Conservation (phyloP, 2,888 invertebrate genomes). For the Cosmopolites sordidus region DNA sequence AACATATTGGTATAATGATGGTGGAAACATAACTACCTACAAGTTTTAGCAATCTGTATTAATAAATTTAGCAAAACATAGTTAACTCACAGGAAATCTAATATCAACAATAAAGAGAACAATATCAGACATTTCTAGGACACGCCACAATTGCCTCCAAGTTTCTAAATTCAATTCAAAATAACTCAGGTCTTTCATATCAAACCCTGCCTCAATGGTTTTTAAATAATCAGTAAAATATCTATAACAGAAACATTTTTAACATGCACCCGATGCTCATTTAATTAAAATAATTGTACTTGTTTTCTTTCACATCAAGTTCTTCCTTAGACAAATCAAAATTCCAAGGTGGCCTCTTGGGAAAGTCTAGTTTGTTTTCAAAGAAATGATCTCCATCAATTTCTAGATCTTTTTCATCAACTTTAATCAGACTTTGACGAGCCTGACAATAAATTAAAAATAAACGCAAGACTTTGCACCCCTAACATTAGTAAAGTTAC, state of each 20-base stretch:
- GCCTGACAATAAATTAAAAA: constrained; percentile 44
- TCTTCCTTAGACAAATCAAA: constrained; percentile 64
- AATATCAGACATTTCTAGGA: constrained; percentile 90
- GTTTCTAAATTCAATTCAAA: constrained; percentile 94
- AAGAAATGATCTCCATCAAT: constrained; percentile 65
- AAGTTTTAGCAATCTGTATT: constrained; percentile 28
- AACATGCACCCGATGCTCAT: background rate
- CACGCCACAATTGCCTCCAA: constrained; percentile 94
- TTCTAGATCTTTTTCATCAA: constrained; percentile 62
- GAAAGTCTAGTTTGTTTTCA: constrained; percentile 67
- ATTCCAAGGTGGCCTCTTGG: constrained; percentile 82
- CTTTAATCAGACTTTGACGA: constrained; percentile 52
- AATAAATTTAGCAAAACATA: background rate
- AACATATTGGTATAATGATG: constrained; percentile 78
- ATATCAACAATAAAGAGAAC: constrained; percentile 85
- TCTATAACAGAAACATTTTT: constrained; percentile 1
- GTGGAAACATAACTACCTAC: constrained; percentile 81
- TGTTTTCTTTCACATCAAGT: constrained; percentile 26
- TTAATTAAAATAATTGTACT: background rate
- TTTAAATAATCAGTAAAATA: constrained; percentile 69
- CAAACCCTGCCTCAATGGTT: constrained; percentile 58
- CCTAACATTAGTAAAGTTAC: background rate
- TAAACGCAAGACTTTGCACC: background rate
- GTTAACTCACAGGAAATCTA: constrained; percentile 66
- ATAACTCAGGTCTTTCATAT: constrained; percentile 68